Evolutionary conservation across 2,888 invertebrate genomes (phyloP).

Genomic region (Calephelis perditalis): DNA sequence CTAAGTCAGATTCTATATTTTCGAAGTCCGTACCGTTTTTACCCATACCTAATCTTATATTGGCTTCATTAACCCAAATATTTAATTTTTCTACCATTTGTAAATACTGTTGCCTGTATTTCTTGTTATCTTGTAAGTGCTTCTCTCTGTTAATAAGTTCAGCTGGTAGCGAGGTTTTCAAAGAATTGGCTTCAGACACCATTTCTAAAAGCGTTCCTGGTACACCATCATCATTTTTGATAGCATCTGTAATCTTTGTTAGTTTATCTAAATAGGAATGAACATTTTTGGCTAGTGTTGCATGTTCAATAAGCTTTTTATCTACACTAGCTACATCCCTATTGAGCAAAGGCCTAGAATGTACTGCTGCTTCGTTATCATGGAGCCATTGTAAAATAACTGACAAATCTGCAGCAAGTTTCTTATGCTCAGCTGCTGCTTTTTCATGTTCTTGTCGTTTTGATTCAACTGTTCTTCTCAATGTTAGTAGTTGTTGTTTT

Average conservation of each 20-base stretch:
- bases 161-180: slow-evolving; percentile 86
- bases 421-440: slow-evolving; percentile 92
- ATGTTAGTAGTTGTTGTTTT: slow-evolving; percentile 88
- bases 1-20: slow-evolving; percentile 88
- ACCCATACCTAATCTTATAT: slow-evolving; percentile 84
- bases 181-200: slow-evolving; percentile 89
- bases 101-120: slow-evolving; percentile 86
- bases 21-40: slow-evolving; percentile 94
- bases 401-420: slow-evolving; percentile 89
- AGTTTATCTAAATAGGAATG: slow-evolving; percentile 84
- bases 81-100: slow-evolving; percentile 87
- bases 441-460: slow-evolving; percentile 92
- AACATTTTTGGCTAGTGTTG: slow-evolving; percentile 82
- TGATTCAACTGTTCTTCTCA: slow-evolving; percentile 89
- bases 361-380: slow-evolving; percentile 87
- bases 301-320: slow-evolving; percentile 87
- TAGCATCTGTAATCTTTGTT: slow-evolving; percentile 82
- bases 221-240: slow-evolving; percentile 86
- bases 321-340: slow-evolving; percentile 89
- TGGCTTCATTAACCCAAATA: slow-evolving; percentile 91
- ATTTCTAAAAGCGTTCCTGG: slow-evolving; percentile 90
- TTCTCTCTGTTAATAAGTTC: slow-evolving; percentile 89
- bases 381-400: slow-evolving; percentile 90
- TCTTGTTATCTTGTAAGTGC: slow-evolving; percentile 88
- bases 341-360: slow-evolving; percentile 89